phyloP scores from a whole-genome alignment of 2,888 invertebrate species.

The Drosophila greeni region DNA sequence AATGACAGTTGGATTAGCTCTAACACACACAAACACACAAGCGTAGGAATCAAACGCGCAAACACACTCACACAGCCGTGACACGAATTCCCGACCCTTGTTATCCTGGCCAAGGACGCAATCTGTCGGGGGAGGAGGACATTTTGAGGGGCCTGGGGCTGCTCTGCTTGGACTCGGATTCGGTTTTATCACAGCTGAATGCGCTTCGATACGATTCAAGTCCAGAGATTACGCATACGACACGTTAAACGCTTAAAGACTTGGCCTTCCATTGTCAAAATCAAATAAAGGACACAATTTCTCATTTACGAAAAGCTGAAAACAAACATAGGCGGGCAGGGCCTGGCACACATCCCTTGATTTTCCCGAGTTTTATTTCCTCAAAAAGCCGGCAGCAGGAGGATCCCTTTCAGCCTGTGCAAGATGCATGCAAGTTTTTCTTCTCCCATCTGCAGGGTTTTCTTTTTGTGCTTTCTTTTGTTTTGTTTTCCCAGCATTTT shows the following conservation, averaged over 20 bases:
- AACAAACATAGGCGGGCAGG: constrained; percentile 40
- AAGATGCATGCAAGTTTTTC: constrained; percentile 48
- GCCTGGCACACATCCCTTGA: constrained; percentile 34
- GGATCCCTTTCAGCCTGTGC: constrained; percentile 20
- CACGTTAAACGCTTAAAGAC: constrained; percentile 60
- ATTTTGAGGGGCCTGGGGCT: constrained; percentile 5
- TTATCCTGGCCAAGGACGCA: constrained; percentile 45
- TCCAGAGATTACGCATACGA: constrained; percentile 63
- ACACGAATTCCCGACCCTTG: constrained; percentile 55
- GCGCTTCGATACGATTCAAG: constrained; percentile 39
- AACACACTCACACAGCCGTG: constrained; percentile 46
- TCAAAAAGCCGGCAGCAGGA: background rate
- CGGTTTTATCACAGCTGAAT: constrained; percentile 24
- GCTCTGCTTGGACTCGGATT: constrained; percentile 12
- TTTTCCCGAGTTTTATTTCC: constrained; percentile 19
- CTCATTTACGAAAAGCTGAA: constrained; percentile 57
- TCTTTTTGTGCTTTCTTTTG: constrained; percentile 11
- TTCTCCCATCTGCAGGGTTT: constrained; percentile 20
- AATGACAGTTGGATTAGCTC: constrained; percentile 65
- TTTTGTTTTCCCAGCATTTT: constrained; percentile 26
- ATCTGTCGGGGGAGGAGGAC: constrained; percentile 2
- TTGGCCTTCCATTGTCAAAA: constrained; percentile 32
- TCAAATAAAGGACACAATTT: constrained; percentile 52
- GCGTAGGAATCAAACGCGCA: constrained; percentile 2
- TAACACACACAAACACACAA: constrained; percentile 16